Percentiles rank a stretch among this genome's conserved stretches.
Conservation (phyloP, 2,113 vertebrate species). For the Scolopax mira region DNA sequence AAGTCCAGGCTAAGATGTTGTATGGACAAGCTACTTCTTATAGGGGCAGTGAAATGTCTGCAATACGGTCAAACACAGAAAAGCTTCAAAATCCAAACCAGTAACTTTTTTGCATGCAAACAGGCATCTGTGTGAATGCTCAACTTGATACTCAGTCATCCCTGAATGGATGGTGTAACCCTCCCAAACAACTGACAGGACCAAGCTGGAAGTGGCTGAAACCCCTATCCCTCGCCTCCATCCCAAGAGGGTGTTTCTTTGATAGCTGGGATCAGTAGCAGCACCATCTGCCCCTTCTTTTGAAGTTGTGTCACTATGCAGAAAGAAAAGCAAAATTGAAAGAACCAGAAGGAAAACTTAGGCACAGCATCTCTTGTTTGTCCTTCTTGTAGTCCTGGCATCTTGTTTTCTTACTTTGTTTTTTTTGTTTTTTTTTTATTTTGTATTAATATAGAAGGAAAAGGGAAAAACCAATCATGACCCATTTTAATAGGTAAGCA, state of each 20-base stretch:
- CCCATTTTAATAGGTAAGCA: neutral
- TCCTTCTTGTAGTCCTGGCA: neutral
- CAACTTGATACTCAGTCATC: neutral
- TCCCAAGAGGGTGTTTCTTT: neutral
- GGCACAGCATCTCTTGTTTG: neutral
- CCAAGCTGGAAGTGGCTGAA: neutral
- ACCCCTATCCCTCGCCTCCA: neutral
- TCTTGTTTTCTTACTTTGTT: neutral
- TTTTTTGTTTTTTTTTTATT: neutral
- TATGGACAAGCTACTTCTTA: neutral
- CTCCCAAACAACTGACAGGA: neutral
- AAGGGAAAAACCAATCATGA: neutral
- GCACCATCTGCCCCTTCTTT: slow-evolving; percentile 12
- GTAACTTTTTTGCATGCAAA: neutral
- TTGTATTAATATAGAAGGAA: neutral
- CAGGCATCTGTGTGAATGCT: neutral
- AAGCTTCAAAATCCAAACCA: neutral
- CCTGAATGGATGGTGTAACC: neutral
- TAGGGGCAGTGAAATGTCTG: neutral
- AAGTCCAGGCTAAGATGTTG: neutral
- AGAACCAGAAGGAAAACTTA: neutral
- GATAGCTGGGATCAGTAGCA: slow-evolving; percentile 16
- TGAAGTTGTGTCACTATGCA: neutral
- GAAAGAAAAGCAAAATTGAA: slow-evolving; percentile 4
- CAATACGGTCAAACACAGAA: neutral